Conservation (phyloP, 2,888 invertebrate species). For the Gymnosoma rotundatum region DNA sequence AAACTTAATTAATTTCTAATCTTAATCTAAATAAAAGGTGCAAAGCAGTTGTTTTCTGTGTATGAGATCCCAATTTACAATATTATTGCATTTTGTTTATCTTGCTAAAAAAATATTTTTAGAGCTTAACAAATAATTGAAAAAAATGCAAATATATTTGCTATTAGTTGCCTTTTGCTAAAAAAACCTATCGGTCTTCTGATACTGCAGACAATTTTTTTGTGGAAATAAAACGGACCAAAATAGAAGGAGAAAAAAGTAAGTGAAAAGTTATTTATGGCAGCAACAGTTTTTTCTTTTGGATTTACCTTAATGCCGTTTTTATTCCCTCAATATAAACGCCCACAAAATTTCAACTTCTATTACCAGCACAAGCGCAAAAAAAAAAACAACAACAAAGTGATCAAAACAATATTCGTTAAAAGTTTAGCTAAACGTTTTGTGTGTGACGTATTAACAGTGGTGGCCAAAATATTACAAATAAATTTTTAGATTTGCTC, state of each 20-base stretch:
- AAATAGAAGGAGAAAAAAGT: background rate
- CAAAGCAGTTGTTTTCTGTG: no score
- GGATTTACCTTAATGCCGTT: background rate
- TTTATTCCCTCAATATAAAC: constrained; percentile 8
- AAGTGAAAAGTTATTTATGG: constrained; percentile 33
- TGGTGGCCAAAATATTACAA: no score
- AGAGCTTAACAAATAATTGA: constrained; percentile 7
- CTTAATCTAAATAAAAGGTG: no score
- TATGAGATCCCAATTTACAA: no score
- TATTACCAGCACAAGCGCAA: background rate
- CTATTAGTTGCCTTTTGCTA: background rate
- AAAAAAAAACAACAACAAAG: constrained; percentile 4
- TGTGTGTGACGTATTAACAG: background rate
- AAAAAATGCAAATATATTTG: constrained; percentile 17
- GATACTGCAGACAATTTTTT: background rate
- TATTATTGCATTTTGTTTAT: background rate
- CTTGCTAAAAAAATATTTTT: background rate
- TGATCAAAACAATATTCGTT: background rate
- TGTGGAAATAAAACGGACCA: background rate
- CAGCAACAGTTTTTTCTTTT: background rate
- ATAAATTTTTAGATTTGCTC: no score
- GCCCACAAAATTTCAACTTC: background rate
- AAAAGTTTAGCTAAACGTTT: background rate
- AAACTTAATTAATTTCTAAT: no score
- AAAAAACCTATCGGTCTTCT: background rate